These are phyloP conservation scores for Latheticus oryzae DNA, from an alignment of 2,888 invertebrate species.

Conservation along the genomic window DNA sequence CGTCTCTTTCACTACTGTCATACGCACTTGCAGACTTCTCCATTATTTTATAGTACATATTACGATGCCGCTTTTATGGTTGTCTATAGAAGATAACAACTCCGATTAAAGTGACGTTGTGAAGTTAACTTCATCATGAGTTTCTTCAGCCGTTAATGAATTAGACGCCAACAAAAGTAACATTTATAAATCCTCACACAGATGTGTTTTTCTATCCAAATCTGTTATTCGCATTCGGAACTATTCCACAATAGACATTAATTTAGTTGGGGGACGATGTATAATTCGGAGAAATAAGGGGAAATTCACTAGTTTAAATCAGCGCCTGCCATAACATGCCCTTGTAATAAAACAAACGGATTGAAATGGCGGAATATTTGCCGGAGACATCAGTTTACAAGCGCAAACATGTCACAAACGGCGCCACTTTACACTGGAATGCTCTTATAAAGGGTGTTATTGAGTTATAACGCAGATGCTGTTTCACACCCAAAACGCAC, in stretches of 20 bases:
- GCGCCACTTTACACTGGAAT: slow-evolving; percentile 58
- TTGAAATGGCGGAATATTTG: slow-evolving; percentile 55
- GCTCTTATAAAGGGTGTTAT: slow-evolving; percentile 58
- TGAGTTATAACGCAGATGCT: slow-evolving; percentile 58
- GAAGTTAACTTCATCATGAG: slow-evolving; percentile 28
- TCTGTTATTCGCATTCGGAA: slow-evolving; percentile 29
- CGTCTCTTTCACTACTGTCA: slow-evolving; percentile 42
- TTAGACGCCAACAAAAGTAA: neutral
- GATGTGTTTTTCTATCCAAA: no score
- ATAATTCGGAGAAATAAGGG: slow-evolving; percentile 37
- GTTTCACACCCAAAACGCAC: slow-evolving; percentile 52
- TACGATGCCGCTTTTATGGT: slow-evolving; percentile 40
- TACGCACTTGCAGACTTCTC: slow-evolving; percentile 45
- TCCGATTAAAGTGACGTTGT: slow-evolving; percentile 28
- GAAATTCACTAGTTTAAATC: slow-evolving; percentile 45
- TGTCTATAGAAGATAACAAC: slow-evolving; percentile 35
- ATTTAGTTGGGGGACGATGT: slow-evolving; percentile 39
- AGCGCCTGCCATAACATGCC: slow-evolving; percentile 47
- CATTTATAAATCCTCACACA: no score
- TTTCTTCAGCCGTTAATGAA: no score
- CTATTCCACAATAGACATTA: slow-evolving; percentile 42
- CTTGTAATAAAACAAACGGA: slow-evolving; percentile 56
- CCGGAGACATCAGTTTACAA: slow-evolving; percentile 57
- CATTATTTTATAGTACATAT: slow-evolving; percentile 44
- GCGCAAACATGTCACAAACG: slow-evolving; percentile 58